Evolutionary conservation across 2,113 vertebrate genomes (phyloP).

Genomic region (Pituophis catenifer): DNA sequence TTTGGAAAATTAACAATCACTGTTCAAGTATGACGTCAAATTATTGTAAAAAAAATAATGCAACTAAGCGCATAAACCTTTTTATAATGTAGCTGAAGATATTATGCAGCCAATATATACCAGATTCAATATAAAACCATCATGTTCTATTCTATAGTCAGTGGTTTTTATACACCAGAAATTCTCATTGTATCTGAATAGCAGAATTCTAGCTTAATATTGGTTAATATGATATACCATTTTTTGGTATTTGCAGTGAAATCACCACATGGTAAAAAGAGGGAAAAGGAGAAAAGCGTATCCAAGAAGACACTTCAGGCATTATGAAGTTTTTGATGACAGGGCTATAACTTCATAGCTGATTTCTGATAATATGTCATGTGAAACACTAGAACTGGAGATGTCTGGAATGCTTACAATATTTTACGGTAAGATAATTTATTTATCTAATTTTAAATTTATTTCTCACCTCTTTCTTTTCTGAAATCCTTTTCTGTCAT

Average conservation of each 20-base stretch:
- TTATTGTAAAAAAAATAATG: not conserved
- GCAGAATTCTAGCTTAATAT: not conserved
- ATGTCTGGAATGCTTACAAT: not conserved
- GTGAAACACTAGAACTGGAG: slow-evolving; percentile 27
- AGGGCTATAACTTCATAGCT: not conserved
- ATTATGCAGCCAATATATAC: not conserved
- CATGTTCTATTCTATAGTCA: not conserved
- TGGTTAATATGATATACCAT: not conserved
- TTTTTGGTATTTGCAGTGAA: not conserved
- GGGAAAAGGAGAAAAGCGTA: not conserved
- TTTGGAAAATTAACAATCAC: slow-evolving; percentile 12
- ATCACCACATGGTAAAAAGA: not conserved
- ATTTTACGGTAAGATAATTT: not conserved
- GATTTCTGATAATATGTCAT: slow-evolving; percentile 19
- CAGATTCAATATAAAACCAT: not conserved
- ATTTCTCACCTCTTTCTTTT: slow-evolving; percentile 85
- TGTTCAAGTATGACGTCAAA: not conserved
- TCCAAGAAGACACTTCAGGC: not conserved
- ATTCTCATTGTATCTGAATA: not conserved
- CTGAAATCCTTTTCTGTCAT: slow-evolving; percentile 90
- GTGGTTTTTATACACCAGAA: not conserved
- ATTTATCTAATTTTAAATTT: slow-evolving; percentile 2
- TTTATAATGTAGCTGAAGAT: not conserved
- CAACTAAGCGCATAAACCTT: not conserved
- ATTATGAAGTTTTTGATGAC: not conserved